Base-by-base conservation (phyloP, 2,797 vertebrate genomes). In the Anguilla obscura region DNA sequence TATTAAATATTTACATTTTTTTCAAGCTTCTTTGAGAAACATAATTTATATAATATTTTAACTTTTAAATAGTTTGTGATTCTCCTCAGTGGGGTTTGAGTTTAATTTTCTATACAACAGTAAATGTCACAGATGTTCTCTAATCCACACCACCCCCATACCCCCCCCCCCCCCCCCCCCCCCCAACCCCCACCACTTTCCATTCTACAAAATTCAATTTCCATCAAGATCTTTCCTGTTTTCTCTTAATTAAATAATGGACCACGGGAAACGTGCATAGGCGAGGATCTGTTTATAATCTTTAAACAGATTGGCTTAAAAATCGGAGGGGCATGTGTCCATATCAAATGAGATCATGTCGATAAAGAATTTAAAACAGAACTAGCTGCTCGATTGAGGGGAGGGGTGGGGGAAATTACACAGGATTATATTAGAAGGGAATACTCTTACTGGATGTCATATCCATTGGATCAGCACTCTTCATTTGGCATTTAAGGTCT, bases 111-210 rank as follows among this genome's bases (percentile, higher is more conserved):
- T 84, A 88, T 91, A 91, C 93, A 45, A 45, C 40, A 45, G 40
- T 90, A 94, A 94, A 92, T 85, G 84, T 16, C 92, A 94, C 94
- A 95, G 94, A 93, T 95, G 95, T 91, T 93, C 90, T 89, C 90
- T 90, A 50, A 80, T 58, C 48, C 33, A 50, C 86, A 8, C 50
- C 50, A 52, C 50, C 50, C 50, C 50, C 50, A 8, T 8, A 8
- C 50, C 50, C 50, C 0, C 50, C 40, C 40, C 0, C 3, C 45
- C 24, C 27, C 8, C 45, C 27, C 45, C 24, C 85, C 86, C 74
- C 79, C 40, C 30, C 63, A n/a, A 40, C 84, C 60, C 86, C 40
- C 40, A 4, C 40, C 40, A 45, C 40, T 45, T 45, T 45, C 40
- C 40, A 91, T 92, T 94, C 93, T 92, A 90, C 90, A 85, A 91